Base-by-base conservation (phyloP, 2,113 vertebrate species). In the Tragelaphus buxtoni region DNA sequence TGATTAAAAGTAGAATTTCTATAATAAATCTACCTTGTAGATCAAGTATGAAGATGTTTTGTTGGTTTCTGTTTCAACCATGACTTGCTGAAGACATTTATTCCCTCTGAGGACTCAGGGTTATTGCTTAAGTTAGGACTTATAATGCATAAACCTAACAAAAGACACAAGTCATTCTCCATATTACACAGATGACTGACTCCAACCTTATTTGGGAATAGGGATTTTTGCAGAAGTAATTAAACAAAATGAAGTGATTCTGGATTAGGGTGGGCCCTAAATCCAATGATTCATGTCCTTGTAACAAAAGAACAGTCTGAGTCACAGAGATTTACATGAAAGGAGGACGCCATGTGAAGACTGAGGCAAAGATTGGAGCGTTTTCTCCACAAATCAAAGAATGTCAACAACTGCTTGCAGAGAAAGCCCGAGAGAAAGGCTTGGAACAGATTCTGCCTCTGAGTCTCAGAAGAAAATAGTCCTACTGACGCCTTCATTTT, bases 1-100 rank as follows among this genome's bases (percentile, higher is more conserved):
- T 53, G 60, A 55, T 77, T 77, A 55, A 86, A 95, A 91, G n/a
- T 72, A 93, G 35, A 82, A 96, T 94, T 93, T 96, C 45, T 81
- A 32, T 7, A 84, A 72, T 47, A 60, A 84, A 56, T 80, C 35
- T 80, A 32, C 51, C 22, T 91, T 80, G 42, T 80, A 65, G 42
- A 80, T 83, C 4, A 95, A 84, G 47, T 60, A 16, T 3, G 1
- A 80, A 61, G 60, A 89, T 47, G 17, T 93, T 96, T 83, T 55
- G 11, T 26, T 74, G 72, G 18, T 30, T 91, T 92, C 92, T 63
- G 30, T 84, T 94, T 91, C 61, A 17, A 39, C 26, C 69, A 22
- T 69, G 49, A 35, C 55, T 65, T 86, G 51, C 83, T 53, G 8
- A n/a, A 79, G 47, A 79, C 42, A 77, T 90, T 74, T n/a, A 65